Evolutionary conservation across 2,797 vertebrate species (phyloP).

Genomic region (Nannoperca obscura): DNA sequence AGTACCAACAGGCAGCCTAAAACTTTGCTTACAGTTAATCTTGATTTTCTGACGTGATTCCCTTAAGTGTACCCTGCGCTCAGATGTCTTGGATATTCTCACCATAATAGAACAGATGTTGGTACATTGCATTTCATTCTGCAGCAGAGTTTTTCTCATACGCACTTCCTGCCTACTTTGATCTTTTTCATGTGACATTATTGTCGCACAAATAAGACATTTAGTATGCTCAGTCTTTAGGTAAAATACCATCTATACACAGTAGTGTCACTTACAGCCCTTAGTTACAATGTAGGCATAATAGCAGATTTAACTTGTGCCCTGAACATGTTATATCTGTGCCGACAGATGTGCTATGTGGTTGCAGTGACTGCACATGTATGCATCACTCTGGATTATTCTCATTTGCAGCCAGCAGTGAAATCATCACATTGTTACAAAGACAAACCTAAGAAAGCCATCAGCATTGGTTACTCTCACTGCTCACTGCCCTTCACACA

Average conservation of each 20-base stretch:
- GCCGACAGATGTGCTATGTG: constrained; percentile 65
- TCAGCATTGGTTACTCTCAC: constrained; percentile 54
- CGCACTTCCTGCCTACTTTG: constrained; percentile 33
- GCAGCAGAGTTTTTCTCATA: constrained; percentile 33
- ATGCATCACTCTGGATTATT: constrained; percentile 69
- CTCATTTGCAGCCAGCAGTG: constrained; percentile 68
- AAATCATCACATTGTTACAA: constrained; percentile 61
- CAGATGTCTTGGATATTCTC: constrained; percentile 29
- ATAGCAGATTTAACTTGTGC: constrained; percentile 38
- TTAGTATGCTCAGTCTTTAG: constrained; percentile 7
- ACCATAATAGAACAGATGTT: constrained; percentile 66
- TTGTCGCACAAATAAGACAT: constrained; percentile 6
- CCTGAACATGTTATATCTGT: constrained; percentile 44
- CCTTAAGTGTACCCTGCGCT: constrained; percentile 24
- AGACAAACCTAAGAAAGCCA: constrained; percentile 55
- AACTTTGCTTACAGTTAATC: constrained; percentile 36
- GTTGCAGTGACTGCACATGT: constrained; percentile 60
- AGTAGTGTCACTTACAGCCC: constrained; percentile 25
- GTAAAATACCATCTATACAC: constrained; percentile 8
- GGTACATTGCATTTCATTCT: constrained; percentile 41
- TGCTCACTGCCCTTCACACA: constrained; percentile 60
- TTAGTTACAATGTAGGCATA: constrained; percentile 28
- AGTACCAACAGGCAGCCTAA: constrained; percentile 34
- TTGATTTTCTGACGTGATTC: constrained; percentile 30
- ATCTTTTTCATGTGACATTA: constrained; percentile 43